These are phyloP conservation scores for Hemichromis elongatus DNA, from an alignment of 2,113 vertebrate species.

Conservation along the genomic window DNA sequence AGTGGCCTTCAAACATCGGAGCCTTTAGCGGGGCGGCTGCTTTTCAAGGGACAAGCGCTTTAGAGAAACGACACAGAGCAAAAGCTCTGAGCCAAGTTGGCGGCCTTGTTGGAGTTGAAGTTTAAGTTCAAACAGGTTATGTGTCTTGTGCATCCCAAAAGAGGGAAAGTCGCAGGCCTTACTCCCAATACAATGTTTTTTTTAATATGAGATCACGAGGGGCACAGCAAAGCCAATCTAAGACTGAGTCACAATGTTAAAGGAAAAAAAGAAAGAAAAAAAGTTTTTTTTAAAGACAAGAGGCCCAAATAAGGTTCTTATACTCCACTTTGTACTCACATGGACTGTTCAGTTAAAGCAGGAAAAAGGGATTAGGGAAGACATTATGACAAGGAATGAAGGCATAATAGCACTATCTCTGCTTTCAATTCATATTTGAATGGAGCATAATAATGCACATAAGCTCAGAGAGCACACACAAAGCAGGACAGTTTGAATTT, in stretches of 20 bases:
- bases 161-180: neutral
- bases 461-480: neutral
- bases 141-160: neutral
- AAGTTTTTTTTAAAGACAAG: neutral
- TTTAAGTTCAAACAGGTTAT: neutral
- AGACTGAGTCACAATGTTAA: neutral
- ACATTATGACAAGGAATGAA: neutral
- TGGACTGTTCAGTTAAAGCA: neutral
- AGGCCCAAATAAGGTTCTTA: neutral
- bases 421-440: neutral
- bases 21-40: neutral
- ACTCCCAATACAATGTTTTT: neutral
- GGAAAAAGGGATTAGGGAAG: neutral
- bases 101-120: neutral
- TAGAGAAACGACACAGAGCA: neutral
- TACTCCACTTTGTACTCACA: neutral
- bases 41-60: slow-evolving; percentile 3
- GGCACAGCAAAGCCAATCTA: neutral
- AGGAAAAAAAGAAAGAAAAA: fast-evolving
- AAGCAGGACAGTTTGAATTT: neutral
- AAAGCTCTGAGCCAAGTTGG: neutral
- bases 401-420: neutral
- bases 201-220: neutral
- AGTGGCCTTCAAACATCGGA: neutral
- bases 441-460: neutral